Percentiles rank a stretch among this genome's conserved stretches.
These are phyloP conservation scores for Phaedon cochleariae DNA, from an alignment of 2,888 invertebrate genomes.

Conservation along the genomic window DNA sequence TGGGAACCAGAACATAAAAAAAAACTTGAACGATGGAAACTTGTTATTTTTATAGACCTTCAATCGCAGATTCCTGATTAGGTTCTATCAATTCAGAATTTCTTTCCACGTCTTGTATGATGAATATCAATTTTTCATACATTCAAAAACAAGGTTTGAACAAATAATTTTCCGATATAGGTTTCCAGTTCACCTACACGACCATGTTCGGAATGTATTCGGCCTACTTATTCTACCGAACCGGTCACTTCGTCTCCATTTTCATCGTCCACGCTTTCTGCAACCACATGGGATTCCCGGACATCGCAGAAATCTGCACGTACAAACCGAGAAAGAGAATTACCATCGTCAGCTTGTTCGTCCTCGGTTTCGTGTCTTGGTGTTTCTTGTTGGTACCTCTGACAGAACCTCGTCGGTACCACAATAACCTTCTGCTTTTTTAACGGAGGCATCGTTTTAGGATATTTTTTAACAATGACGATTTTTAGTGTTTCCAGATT, in stretches of 20 bases:
- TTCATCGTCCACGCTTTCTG: conserved; percentile 93
- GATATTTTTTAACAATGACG: too few relatives aligned
- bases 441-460: neutral
- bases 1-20: too few relatives aligned
- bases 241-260: conserved; percentile 89
- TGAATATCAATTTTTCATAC: too few relatives aligned
- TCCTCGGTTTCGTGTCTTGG: conserved; percentile 83
- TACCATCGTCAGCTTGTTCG: conserved; percentile 72
- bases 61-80: too few relatives aligned
- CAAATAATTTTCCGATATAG: conserved; percentile 63
- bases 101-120: too few relatives aligned
- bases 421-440: conserved; percentile 43
- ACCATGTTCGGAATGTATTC: conserved; percentile 95
- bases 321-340: conserved; percentile 68
- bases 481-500: too few relatives aligned
- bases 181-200: conserved; percentile 90
- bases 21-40: too few relatives aligned
- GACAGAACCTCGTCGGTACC: conserved; percentile 69
- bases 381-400: conserved; percentile 77
- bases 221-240: conserved; percentile 88
- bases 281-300: conserved; percentile 96
- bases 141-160: too few relatives aligned
- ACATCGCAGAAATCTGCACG: conserved; percentile 76
- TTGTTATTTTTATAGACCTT: too few relatives aligned
- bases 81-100: too few relatives aligned